These are phyloP conservation scores for Synanthedon andrenaeformis DNA, from an alignment of 2,888 invertebrate species.

Conservation along the genomic window DNA sequence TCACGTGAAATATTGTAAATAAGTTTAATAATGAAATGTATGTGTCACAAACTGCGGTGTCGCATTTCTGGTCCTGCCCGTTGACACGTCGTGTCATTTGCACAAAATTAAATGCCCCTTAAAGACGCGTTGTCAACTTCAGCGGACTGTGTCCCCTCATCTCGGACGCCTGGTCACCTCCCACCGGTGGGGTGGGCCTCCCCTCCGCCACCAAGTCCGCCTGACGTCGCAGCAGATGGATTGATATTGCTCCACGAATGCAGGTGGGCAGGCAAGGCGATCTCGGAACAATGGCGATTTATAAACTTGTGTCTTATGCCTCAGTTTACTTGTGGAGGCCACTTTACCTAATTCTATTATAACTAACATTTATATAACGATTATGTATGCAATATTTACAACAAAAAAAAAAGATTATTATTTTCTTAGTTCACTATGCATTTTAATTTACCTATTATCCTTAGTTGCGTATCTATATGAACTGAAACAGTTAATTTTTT, in stretches of 20 bases:
- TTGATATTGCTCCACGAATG: slow-evolving; percentile 59
- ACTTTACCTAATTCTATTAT: neutral
- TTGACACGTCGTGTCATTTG: slow-evolving; percentile 45
- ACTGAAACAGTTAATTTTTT: too few relatives aligned
- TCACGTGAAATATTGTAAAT: neutral
- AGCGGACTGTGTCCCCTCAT: slow-evolving; percentile 14
- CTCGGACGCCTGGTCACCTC: slow-evolving; percentile 12
- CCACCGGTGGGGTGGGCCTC: slow-evolving; percentile 7
- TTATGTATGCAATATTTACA: too few relatives aligned
- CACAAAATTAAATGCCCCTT: slow-evolving; percentile 62
- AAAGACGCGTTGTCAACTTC: slow-evolving; percentile 43
- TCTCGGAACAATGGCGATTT: slow-evolving; percentile 55
- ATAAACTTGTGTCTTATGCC: slow-evolving; percentile 34
- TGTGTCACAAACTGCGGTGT: neutral
- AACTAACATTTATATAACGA: neutral
- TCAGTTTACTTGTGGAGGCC: slow-evolving; percentile 6
- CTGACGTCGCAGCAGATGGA: slow-evolving; percentile 43
- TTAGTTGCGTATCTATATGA: too few relatives aligned
- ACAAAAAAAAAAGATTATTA: too few relatives aligned
- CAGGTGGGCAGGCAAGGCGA: slow-evolving; percentile 50
- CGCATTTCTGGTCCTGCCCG: neutral
- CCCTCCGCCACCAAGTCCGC: slow-evolving; percentile 9
- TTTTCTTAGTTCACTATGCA: too few relatives aligned
- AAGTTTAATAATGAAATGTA: neutral
- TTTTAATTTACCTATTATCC: too few relatives aligned